Percentiles rank a stretch among this genome's conserved stretches.
Evolutionary conservation across 2,888 invertebrate species (phyloP).

Genomic region (Cryptocephalus primarius): DNA sequence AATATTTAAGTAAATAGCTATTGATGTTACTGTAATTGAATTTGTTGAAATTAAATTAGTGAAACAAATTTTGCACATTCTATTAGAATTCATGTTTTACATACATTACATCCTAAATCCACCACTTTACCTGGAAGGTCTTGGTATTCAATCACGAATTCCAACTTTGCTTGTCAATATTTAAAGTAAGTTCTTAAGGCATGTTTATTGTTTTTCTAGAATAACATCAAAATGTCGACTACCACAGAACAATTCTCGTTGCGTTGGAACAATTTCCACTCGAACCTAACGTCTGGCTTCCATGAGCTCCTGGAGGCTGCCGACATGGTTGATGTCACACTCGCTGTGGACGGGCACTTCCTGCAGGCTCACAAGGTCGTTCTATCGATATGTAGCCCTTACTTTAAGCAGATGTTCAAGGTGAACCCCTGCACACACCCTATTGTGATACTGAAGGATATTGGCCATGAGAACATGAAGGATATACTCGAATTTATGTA

Average conservation of each 20-base stretch:
- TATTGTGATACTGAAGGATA: constrained; percentile 61
- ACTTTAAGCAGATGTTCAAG: constrained; percentile 67
- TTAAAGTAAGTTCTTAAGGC: too few species aligned
- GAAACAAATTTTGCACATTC: too few species aligned
- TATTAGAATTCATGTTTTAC: too few species aligned
- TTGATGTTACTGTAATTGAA: too few species aligned
- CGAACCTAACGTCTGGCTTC: constrained; percentile 61
- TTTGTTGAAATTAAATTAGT: too few species aligned
- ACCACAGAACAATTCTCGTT: constrained; percentile 61
- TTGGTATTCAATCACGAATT: too few species aligned
- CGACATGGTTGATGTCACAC: constrained; percentile 66
- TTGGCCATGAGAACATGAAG: constrained; percentile 54
- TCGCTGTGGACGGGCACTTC: constrained; percentile 67
- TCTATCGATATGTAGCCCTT: constrained; percentile 67
- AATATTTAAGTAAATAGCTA: too few species aligned
- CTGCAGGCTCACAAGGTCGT: constrained; percentile 69
- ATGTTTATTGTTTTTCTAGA: too few species aligned
- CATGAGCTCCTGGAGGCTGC: constrained; percentile 59
- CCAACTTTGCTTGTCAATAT: too few species aligned
- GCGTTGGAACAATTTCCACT: constrained; percentile 71
- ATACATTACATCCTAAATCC: too few species aligned
- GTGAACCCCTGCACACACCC: constrained; percentile 62
- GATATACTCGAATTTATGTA: constrained; percentile 67
- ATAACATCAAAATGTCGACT: constrained; percentile 17
- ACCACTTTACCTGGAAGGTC: too few species aligned